A percentile compares a stretch with the other conserved stretches of the same genome.
Conservation (phyloP, 2,888 invertebrate species). For the Acanthopleura granulata region DNA sequence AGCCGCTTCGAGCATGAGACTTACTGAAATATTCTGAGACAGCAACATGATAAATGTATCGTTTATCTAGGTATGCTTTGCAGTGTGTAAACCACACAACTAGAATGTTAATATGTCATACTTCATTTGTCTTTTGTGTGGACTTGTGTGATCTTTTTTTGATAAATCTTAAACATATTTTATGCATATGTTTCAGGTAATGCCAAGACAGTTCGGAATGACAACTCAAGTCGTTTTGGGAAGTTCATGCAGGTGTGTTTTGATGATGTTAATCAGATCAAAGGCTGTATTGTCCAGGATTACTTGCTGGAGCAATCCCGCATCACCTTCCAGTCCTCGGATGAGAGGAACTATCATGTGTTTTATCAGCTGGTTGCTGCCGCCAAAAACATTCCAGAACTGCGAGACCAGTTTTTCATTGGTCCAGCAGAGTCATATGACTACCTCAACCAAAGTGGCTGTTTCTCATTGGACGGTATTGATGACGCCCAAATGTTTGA, state of each 20-base stretch:
- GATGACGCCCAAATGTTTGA: constrained; percentile 59
- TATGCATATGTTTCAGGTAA: constrained; percentile 78
- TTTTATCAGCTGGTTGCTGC: constrained; percentile 97
- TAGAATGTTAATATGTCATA: too few species aligned
- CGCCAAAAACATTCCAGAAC: constrained; percentile 49
- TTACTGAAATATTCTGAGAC: too few species aligned
- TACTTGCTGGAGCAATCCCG: constrained; percentile 94
- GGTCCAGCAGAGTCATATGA: constrained; percentile 47
- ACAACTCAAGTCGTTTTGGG: constrained; percentile 96
- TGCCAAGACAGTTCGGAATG: constrained; percentile 94
- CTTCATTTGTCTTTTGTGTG: too few species aligned
- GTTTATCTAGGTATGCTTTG: too few species aligned
- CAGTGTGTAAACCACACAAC: too few species aligned
- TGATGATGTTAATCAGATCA: constrained; percentile 77
- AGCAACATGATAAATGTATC: too few species aligned
- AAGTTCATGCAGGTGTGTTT: constrained; percentile 96
- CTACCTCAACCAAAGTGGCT: constrained; percentile 61
- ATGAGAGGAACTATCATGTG: constrained; percentile 96
- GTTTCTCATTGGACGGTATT: constrained; percentile 53
- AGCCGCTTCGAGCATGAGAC: too few species aligned
- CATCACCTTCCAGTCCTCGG: constrained; percentile 83
- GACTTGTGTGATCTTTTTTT: too few species aligned
- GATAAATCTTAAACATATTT: too few species aligned
- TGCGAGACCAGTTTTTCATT: constrained; percentile 50
- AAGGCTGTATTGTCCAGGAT: constrained; percentile 75